phyloP scores from a whole-genome alignment of 2,113 vertebrate genomes.

The Hippopotamus amphibius region DNA sequence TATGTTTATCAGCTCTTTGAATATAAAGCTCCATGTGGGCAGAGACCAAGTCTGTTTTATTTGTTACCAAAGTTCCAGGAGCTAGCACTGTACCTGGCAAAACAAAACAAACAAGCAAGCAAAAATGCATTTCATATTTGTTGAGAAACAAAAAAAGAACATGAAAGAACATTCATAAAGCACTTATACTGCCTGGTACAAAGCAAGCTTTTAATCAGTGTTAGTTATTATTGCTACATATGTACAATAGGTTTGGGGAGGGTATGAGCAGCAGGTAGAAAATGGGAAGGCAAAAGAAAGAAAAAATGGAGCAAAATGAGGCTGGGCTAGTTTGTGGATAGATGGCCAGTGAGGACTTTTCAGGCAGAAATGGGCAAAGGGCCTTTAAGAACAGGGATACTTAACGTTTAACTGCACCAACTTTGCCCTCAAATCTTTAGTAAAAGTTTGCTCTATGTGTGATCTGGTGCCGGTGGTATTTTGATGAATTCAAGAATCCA shows the following conservation, averaged over 20 bases:
- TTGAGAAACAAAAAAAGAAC: slow-evolving; percentile 16
- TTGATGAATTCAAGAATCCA: not conserved
- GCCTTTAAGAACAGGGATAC: not conserved
- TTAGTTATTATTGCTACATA: not conserved
- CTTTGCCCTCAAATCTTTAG: not conserved
- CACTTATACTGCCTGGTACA: not conserved
- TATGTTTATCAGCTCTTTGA: slow-evolving; percentile 18
- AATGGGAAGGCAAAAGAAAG: not conserved
- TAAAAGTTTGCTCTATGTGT: not conserved
- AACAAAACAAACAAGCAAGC: not conserved
- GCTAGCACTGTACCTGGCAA: not conserved
- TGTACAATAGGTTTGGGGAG: not conserved
- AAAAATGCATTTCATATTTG: not conserved
- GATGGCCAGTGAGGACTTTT: not conserved
- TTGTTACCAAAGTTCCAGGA: not conserved
- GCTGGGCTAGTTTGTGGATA: not conserved
- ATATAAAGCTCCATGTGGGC: not conserved
- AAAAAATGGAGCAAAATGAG: not conserved
- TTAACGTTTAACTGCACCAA: not conserved
- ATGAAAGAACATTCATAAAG: not conserved
- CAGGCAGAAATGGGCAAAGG: not conserved
- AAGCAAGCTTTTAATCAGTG: not conserved
- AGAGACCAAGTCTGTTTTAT: not conserved
- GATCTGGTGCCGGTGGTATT: not conserved
- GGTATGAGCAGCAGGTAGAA: not conserved